Evolutionary conservation across 2,113 vertebrate genomes (phyloP), one percentile per base, ranked within the genome.

Genomic region (Nothocercus nigrocapillus): DNA sequence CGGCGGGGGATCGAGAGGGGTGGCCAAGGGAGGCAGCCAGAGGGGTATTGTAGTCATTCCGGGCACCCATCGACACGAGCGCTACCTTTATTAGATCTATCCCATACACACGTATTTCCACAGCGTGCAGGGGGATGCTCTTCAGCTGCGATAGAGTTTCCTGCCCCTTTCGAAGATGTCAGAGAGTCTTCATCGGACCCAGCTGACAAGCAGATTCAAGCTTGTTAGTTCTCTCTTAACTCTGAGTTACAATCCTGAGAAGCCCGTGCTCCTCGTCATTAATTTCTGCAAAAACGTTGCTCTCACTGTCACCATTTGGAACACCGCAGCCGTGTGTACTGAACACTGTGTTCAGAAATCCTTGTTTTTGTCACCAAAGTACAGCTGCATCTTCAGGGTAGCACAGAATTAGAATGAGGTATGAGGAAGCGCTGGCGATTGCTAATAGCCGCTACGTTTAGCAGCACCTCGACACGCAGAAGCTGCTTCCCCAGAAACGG

Each of bases 291-390:
- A 7, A 88, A 89, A 90, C 38, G 68, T 85, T 93, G 79, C 51
- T 61, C 67, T 88, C 91, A 59, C 85, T 91, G 68, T 95, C 85
- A 84, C 36, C 25, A 19, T 88, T 91, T 91, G 79, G 93, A 94
- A 84, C 0, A 0, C 73, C 88, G 47, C 47, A 66, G 58, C 72
- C 22, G 2, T 69, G 82, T 74, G 80, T 94, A 69, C 82, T 84
- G 83, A 96, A 94, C 62, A 69, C 53, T 72, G 27, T 88, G 88
- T 88, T 91, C 76, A 83, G 62, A 94, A 88, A 68, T 73, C 69
- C 82, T 94, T 86, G 76, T 93, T 94, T 96, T 95, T 95, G 87
- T 96, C 94, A 85, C 25, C 9, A 8, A 91, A 94, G 76, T 90
- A 82, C 38, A 87, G 62, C 78, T 95, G 87, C 66, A 79, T 94